phyloP scores from a whole-genome alignment of 2,888 invertebrate species.

The Patella caerulea region DNA sequence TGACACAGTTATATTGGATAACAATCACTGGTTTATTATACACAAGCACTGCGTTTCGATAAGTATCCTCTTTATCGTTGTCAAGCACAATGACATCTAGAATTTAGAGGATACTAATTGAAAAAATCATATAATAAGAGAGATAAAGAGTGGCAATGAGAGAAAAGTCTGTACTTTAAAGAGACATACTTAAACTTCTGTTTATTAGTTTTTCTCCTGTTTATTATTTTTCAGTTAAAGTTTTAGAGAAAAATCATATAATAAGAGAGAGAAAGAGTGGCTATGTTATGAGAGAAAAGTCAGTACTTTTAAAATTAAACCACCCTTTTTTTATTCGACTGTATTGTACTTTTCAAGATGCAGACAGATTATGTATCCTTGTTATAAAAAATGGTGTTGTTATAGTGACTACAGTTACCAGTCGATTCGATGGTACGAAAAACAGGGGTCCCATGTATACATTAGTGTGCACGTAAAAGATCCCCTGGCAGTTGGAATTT shows the following conservation, averaged over 20 bases:
- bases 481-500: no score
- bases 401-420: neutral
- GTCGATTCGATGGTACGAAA: no score
- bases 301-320: constrained; percentile 85
- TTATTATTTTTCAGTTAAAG: constrained; percentile 84
- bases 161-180: no score
- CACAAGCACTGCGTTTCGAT: no score
- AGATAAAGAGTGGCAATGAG: neutral
- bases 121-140: no score
- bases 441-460: no score
- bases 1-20: no score
- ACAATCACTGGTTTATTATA: no score
- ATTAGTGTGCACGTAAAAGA: no score
- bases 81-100: no score
- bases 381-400: constrained; percentile 24
- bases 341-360: constrained; percentile 97
- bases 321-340: constrained; percentile 93
- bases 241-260: constrained; percentile 95
- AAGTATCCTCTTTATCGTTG: no score
- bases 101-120: no score
- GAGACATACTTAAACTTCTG: neutral
- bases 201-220: neutral
- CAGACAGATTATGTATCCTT: constrained; percentile 83
- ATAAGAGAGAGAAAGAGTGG: constrained; percentile 92
- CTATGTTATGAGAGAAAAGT: constrained; percentile 94